These are phyloP conservation scores for Ascaphus truei DNA, from an alignment of 2,113 vertebrate species.

Conservation along the genomic window DNA sequence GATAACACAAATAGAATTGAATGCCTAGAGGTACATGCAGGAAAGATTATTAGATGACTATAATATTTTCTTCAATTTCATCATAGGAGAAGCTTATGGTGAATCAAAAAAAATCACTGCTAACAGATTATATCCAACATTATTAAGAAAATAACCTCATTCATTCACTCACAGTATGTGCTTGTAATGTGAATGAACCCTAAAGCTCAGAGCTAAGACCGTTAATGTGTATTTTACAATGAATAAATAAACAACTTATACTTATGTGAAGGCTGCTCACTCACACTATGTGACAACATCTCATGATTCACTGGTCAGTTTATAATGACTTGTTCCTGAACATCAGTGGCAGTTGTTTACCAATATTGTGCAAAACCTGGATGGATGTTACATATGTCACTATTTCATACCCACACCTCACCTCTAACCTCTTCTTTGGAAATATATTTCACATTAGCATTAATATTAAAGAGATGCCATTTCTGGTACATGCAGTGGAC, in stretches of 20 bases:
- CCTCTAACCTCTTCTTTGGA: conserved; percentile 69
- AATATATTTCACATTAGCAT: conserved; percentile 72
- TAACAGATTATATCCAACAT: not conserved
- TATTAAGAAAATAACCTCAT: too few species aligned
- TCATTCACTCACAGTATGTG: too few species aligned
- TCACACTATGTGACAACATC: too few species aligned
- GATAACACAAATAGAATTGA: not conserved
- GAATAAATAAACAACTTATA: too few species aligned
- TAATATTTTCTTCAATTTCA: not conserved
- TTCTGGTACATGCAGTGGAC: conserved; percentile 63
- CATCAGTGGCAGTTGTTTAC: not conserved
- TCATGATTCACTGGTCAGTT: not conserved
- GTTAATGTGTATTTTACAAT: too few species aligned
- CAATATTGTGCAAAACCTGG: not conserved
- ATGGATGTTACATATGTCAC: not conserved
- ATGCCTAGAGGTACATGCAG: not conserved
- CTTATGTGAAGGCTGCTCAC: too few species aligned
- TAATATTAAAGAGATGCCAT: conserved; percentile 73
- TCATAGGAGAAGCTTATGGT: not conserved
- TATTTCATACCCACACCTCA: conserved; percentile 58
- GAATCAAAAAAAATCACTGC: conserved; percentile 14
- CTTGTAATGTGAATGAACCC: too few species aligned
- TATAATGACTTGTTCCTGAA: not conserved
- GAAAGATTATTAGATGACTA: not conserved
- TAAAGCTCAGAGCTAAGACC: too few species aligned